These are phyloP conservation scores for Ophion slaviceki DNA, from an alignment of 2,888 invertebrate species.

Conservation along the genomic window DNA sequence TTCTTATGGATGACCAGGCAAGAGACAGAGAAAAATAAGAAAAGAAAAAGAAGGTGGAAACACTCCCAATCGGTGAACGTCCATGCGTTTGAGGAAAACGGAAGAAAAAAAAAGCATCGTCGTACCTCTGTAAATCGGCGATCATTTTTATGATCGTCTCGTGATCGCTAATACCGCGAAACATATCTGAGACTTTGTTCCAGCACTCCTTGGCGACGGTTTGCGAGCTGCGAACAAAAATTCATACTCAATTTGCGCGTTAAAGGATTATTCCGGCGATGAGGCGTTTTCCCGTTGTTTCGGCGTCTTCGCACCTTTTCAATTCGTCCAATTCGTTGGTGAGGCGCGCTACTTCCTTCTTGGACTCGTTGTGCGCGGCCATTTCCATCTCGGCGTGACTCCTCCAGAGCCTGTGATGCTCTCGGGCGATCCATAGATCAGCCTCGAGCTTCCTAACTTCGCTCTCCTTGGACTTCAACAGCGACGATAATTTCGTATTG, in stretches of 20 bases:
- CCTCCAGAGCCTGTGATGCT: conserved; percentile 36
- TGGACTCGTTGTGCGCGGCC: conserved; percentile 22
- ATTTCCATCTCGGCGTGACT: conserved; percentile 32
- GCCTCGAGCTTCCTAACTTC: conserved; percentile 39
- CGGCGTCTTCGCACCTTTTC: conserved; percentile 10
- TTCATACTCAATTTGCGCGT: neutral
- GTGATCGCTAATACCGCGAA: conserved; percentile 48
- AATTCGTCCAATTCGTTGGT: conserved; percentile 49
- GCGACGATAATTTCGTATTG: conserved; percentile 47
- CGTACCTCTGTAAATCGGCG: conserved; percentile 48
- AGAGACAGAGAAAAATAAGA: neutral
- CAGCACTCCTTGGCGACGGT: conserved; percentile 27
- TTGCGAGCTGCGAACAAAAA: conserved; percentile 30
- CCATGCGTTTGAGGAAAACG: neutral
- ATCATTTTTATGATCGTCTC: conserved; percentile 50
- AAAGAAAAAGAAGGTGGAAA: neutral
- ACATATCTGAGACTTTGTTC: conserved; percentile 51
- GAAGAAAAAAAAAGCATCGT: neutral
- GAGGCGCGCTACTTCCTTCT: conserved; percentile 35
- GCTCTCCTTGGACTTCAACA: conserved; percentile 45
- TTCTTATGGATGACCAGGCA: conserved; percentile 8
- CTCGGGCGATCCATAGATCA: conserved; percentile 25
- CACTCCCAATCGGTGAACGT: neutral
- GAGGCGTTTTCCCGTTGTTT: too few species aligned
- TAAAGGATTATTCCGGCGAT: neutral